These are phyloP conservation scores for Cepaea nemoralis DNA, from an alignment of 1,140 invertebrate species.

Conservation along the genomic window DNA sequence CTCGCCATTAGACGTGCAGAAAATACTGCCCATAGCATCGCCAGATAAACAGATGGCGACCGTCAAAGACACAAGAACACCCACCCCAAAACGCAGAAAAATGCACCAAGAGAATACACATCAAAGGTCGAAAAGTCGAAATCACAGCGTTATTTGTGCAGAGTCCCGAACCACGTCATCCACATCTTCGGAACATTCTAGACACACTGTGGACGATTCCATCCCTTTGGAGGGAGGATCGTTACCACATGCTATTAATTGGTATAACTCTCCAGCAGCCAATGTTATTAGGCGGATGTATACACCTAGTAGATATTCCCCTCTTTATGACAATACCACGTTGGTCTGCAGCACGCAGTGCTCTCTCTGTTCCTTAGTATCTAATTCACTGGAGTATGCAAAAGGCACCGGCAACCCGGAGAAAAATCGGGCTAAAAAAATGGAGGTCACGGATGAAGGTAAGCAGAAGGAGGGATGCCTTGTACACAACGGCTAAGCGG, in stretches of 20 bases:
- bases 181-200: background rate
- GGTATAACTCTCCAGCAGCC: background rate
- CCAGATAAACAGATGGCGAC: background rate
- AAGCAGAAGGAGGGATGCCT: background rate
- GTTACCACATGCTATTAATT: background rate
- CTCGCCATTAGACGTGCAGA: background rate
- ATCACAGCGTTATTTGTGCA: background rate
- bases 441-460: background rate
- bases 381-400: background rate
- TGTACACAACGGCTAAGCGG: background rate
- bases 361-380: background rate
- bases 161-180: background rate
- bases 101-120: background rate
- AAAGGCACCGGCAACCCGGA: too few relatives aligned
- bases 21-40: background rate
- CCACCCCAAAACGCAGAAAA: background rate
- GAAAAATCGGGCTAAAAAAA: background rate
- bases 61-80: background rate
- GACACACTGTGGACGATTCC: background rate
- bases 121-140: background rate
- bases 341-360: background rate
- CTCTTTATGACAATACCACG: conserved; percentile 3
- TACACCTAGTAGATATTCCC: background rate
- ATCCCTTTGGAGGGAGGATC: background rate
- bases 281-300: background rate